Evolutionary conservation across 2,888 invertebrate species (phyloP).

Genomic region (Morpho deidamia): DNA sequence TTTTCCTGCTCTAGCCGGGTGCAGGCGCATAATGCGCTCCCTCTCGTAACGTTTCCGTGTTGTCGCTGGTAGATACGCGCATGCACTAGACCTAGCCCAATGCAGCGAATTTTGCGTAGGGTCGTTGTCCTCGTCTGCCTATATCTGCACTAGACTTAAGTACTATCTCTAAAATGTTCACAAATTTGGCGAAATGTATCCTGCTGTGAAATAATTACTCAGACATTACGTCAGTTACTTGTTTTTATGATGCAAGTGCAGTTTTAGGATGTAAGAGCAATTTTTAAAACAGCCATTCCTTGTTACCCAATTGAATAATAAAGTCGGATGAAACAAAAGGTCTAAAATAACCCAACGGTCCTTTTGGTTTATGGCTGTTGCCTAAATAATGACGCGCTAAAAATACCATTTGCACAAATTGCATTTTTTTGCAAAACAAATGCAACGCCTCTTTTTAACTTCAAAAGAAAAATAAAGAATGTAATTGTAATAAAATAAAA

Average conservation of each 20-base stretch:
- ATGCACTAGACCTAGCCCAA: conserved; percentile 77
- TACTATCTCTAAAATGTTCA: conserved; percentile 20
- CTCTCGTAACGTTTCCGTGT: conserved; percentile 63
- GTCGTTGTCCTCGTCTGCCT: conserved; percentile 61
- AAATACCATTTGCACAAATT: conserved; percentile 65
- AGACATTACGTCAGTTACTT: conserved; percentile 1
- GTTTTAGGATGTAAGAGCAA: conserved; percentile 50
- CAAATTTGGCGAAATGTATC: conserved; percentile 11
- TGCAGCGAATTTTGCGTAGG: conserved; percentile 79
- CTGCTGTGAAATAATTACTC: conserved; percentile 8
- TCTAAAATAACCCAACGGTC: conserved; percentile 35
- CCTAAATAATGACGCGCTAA: conserved; percentile 39
- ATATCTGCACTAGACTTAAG: conserved; percentile 31
- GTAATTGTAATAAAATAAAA: conserved; percentile 23
- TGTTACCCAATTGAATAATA: conserved; percentile 37
- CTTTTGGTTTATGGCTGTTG: conserved; percentile 42
- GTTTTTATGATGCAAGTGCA: conserved; percentile 29
- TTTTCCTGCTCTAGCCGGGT: conserved; percentile 63
- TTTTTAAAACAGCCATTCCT: conserved; percentile 43
- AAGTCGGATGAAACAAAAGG: conserved; percentile 33
- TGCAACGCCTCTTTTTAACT: conserved; percentile 32
- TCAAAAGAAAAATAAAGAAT: conserved; percentile 15
- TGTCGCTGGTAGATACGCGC: conserved; percentile 67
- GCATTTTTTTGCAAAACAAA: conserved; percentile 43
- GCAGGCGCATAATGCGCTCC: conserved; percentile 54